phyloP scores from a whole-genome alignment of 2,797 vertebrate species.

The Silurus aristotelis region DNA sequence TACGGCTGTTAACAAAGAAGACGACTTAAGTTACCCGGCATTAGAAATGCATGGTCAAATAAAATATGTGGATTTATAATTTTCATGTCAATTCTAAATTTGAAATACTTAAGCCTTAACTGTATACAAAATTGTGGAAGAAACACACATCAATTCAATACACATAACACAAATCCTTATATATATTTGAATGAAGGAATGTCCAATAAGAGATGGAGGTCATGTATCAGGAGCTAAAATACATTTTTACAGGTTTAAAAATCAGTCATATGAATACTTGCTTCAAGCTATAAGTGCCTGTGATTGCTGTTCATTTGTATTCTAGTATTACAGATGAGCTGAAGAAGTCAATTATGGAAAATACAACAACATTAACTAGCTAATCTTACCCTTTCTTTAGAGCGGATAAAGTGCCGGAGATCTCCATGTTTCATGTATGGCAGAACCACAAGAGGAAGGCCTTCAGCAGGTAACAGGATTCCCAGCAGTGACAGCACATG shows the following conservation, averaged over 20 bases:
- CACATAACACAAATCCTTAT: not conserved
- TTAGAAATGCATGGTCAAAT: too few species aligned
- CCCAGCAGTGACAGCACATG: slow-evolving; percentile 92
- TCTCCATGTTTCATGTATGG: slow-evolving; percentile 97
- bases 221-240: not conserved
- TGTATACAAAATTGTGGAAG: not conserved
- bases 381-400: slow-evolving; percentile 82
- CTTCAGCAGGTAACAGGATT: slow-evolving; percentile 84
- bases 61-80: too few species aligned
- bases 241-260: not conserved
- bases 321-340: not conserved
- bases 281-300: not conserved
- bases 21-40: too few species aligned
- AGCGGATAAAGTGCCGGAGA: slow-evolving; percentile 90
- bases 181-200: not conserved
- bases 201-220: not conserved
- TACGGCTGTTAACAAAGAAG: too few species aligned
- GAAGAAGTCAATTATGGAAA: not conserved
- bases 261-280: not conserved
- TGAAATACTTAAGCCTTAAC: not conserved
- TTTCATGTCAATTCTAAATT: too few species aligned
- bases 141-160: not conserved
- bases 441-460: slow-evolving; percentile 89
- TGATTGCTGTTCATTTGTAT: not conserved
- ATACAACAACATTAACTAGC: not conserved